Conservation (phyloP, 2,888 invertebrate species). For the Tigriopus californicus region DNA sequence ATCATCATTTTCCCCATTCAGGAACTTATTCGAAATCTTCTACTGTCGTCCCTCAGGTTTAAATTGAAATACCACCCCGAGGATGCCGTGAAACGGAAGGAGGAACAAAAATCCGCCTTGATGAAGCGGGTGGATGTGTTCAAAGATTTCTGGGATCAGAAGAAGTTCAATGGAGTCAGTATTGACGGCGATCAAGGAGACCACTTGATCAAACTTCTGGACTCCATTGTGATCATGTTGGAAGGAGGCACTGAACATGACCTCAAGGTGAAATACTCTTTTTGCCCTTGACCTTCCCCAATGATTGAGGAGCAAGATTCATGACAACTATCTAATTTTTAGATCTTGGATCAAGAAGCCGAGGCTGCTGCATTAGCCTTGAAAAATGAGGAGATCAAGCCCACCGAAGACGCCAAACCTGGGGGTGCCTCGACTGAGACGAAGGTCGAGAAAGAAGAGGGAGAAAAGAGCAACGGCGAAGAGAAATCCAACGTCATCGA, state of each 20-base stretch:
- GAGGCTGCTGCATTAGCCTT: constrained; percentile 20
- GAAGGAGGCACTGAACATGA: constrained; percentile 47
- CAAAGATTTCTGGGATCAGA: constrained; percentile 48
- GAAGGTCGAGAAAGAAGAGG: constrained; percentile 19
- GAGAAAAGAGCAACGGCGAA: constrained; percentile 29
- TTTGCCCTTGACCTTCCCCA: too few species aligned
- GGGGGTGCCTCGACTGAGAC: constrained; percentile 16
- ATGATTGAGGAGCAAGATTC: too few species aligned
- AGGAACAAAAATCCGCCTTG: constrained; percentile 59
- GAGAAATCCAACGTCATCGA: constrained; percentile 22
- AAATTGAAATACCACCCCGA: constrained; percentile 97
- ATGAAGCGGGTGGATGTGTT: constrained; percentile 77
- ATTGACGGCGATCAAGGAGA: constrained; percentile 63
- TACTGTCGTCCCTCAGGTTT: constrained; percentile 43
- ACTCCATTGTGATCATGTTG: constrained; percentile 86
- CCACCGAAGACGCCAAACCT: background rate
- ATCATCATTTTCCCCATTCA: too few species aligned
- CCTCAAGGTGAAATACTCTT: constrained; percentile 13
- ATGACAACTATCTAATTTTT: background rate
- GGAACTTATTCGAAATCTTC: too few species aligned
- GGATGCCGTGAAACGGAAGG: constrained; percentile 71
- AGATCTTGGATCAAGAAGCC: constrained; percentile 18
- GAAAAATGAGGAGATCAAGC: constrained; percentile 20
- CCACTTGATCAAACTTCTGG: constrained; percentile 63
- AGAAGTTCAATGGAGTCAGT: constrained; percentile 50